A percentile compares a stretch with the other conserved stretches of the same genome.
Conservation (phyloP, 2,888 invertebrate species). For the Pemphredon lugubris region DNA sequence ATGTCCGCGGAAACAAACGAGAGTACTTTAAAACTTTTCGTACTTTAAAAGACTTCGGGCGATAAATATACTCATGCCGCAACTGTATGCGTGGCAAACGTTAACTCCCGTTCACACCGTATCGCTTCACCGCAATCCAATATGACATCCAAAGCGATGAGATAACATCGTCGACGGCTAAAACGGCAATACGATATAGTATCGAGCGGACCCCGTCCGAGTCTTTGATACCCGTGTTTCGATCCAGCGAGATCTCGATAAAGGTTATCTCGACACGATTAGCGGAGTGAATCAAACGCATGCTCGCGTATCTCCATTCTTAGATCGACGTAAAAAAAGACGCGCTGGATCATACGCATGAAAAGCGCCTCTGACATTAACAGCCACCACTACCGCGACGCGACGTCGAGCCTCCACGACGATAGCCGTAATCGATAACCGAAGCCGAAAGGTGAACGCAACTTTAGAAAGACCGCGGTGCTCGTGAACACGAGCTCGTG, state of each 20-base stretch:
- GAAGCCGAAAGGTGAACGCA: no score
- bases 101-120: constrained; percentile 40
- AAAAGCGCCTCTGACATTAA: background rate
- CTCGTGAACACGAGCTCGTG: constrained; percentile 18
- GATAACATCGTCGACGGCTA: background rate
- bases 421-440: no score
- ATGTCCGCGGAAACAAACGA: constrained; percentile 62
- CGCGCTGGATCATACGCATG: background rate
- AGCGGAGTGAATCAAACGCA: background rate
- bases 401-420: no score
- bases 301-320: background rate
- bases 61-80: constrained; percentile 21
- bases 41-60: constrained; percentile 39
- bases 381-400: background rate
- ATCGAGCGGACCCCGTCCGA: background rate
- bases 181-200: constrained; percentile 19
- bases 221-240: no score
- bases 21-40: constrained; percentile 58
- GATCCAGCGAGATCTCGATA: constrained; percentile 1
- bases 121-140: background rate
- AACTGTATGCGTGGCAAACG: constrained; percentile 8
- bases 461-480: no score
- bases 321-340: background rate
- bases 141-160: background rate
- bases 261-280: constrained; percentile 4